Conservation (phyloP, 1,140 invertebrate genomes). For the Pseudomyrmex pallidus region DNA sequence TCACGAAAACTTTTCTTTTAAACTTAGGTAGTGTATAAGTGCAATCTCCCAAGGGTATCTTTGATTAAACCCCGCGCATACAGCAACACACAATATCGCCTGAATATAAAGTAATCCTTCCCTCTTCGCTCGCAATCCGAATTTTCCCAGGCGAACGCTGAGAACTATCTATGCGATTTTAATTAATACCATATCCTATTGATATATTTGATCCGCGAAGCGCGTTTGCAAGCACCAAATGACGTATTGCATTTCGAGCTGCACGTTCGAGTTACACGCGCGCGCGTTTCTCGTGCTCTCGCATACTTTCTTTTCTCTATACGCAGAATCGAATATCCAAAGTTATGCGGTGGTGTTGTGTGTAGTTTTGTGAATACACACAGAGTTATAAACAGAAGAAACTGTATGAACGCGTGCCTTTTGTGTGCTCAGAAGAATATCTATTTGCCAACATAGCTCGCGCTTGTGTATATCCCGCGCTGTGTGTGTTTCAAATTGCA, state of each 20-base stretch:
- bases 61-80: constrained; percentile 41
- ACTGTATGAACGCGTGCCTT: constrained; percentile 4
- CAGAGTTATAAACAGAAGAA: constrained; percentile 31
- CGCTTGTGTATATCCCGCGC: neutral
- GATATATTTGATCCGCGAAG: neutral
- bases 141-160: neutral
- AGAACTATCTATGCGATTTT: constrained; percentile 7
- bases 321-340: constrained; percentile 2
- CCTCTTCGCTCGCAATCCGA: neutral
- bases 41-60: constrained; percentile 33
- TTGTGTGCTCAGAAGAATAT: constrained; percentile 21
- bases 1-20: constrained; percentile 26
- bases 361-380: constrained; percentile 23
- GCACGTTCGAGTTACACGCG: neutral
- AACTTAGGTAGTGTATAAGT: neutral
- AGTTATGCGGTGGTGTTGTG: constrained; percentile 21
- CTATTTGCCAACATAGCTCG: constrained; percentile 32
- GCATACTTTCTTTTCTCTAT: constrained; percentile 2
- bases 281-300: neutral
- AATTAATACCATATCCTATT: neutral
- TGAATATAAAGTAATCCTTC: constrained; percentile 30
- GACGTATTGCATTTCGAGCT: constrained; percentile 12
- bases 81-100: constrained; percentile 23
- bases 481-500: constrained; percentile 33
- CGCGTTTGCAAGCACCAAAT: neutral